Conservation (phyloP, 2,888 invertebrate genomes). For the Oxytorus armatus region DNA sequence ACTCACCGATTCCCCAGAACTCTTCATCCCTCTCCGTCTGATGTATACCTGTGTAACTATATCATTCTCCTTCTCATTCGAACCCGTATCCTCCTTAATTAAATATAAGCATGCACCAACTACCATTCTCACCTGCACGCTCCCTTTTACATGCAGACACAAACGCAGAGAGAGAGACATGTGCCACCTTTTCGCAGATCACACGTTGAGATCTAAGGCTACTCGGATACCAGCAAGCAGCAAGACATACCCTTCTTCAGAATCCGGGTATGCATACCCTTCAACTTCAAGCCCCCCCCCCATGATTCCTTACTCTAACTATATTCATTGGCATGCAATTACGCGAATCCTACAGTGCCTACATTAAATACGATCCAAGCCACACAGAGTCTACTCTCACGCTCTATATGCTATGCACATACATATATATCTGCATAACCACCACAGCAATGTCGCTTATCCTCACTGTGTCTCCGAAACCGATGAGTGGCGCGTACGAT, state of each 20-base stretch:
- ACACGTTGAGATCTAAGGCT: slow-evolving; percentile 41
- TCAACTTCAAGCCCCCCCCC: neutral
- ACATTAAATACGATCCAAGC: slow-evolving; percentile 63
- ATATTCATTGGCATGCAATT: slow-evolving; percentile 74
- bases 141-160: slow-evolving; percentile 43
- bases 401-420: neutral
- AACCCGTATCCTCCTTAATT: slow-evolving; percentile 80
- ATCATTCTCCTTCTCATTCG: slow-evolving; percentile 62
- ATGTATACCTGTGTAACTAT: slow-evolving; percentile 14
- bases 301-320: slow-evolving; percentile 26
- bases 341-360: slow-evolving; percentile 66
- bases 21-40: slow-evolving; percentile 60
- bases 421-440: slow-evolving; percentile 23
- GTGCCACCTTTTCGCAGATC: slow-evolving; percentile 26
- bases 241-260: slow-evolving; percentile 10
- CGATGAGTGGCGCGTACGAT: slow-evolving; percentile 40
- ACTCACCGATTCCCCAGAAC: slow-evolving; percentile 47
- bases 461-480: slow-evolving; percentile 14
- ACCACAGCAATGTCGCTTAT: slow-evolving; percentile 32
- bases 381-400: slow-evolving; percentile 41
- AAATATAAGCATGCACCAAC: slow-evolving; percentile 81
- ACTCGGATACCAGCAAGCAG: slow-evolving; percentile 35
- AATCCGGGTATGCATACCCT: slow-evolving; percentile 22
- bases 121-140: slow-evolving; percentile 70
- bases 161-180: slow-evolving; percentile 40